Percentiles rank a stretch among this genome's conserved stretches.
Conservation (phyloP, 30 jellyfish, hydroid and myxozoan genomes). For the Pseudorhiza aurosa region DNA sequence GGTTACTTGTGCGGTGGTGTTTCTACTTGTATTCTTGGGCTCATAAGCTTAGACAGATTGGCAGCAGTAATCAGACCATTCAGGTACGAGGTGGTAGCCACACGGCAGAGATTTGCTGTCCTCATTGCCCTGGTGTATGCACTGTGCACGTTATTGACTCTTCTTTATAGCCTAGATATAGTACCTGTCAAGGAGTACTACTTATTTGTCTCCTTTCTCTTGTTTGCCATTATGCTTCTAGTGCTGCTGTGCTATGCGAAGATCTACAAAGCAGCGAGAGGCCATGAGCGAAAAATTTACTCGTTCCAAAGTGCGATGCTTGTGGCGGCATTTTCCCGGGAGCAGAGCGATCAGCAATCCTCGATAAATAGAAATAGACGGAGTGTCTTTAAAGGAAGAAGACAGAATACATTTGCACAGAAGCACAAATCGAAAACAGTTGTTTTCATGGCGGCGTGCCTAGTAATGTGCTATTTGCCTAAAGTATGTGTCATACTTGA, state of each 20-base stretch:
- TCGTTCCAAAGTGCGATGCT: background rate
- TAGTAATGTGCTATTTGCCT: conserved; percentile 8
- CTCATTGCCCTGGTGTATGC: background rate
- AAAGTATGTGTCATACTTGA: conserved; percentile 11
- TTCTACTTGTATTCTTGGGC: background rate
- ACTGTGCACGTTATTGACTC: background rate
- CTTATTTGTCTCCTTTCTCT: background rate
- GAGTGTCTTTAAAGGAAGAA: background rate
- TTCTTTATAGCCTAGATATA: background rate
- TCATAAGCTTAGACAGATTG: conserved; percentile 34
- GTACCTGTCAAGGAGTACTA: background rate
- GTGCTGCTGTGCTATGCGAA: conserved; percentile 12
- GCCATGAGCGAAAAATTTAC: conserved; percentile 10
- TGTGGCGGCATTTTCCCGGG: background rate
- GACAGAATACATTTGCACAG: background rate
- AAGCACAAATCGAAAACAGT: conserved; percentile 24
- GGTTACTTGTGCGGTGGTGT: conserved; percentile 21
- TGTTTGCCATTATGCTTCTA: background rate
- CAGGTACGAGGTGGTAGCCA: background rate
- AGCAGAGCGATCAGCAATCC: background rate
- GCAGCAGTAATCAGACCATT: conserved; percentile 10
- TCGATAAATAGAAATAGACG: background rate
- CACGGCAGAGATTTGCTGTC: background rate
- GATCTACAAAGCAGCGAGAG: conserved; percentile 19
- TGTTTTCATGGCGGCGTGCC: background rate